Base-by-base conservation (phyloP, 2,113 vertebrate genomes). In the Pogona vitticeps region DNA sequence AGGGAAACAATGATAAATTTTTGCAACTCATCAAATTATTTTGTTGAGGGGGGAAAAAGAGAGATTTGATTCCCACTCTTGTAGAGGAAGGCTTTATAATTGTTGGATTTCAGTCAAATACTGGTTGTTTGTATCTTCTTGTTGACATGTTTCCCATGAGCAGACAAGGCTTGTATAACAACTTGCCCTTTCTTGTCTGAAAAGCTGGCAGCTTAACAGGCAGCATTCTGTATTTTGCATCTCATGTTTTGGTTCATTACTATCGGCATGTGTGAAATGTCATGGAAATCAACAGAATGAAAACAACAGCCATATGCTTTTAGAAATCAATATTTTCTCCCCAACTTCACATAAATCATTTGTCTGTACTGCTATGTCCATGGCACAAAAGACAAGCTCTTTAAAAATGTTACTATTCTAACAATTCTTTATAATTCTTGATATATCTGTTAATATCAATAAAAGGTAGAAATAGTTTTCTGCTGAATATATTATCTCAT, bases 121-220 rank as follows among this genome's bases (percentile, higher is more conserved):
- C 9, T 80, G 1, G 20, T 59, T 83, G 52, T 91, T 93, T 95
- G 90, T 83, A 92, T 89, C 92, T 76, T 93, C 84, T 59, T 75
- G 17, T 20, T 61, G 10, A 87, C 92, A 28, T 1, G 59, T 86
- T 76, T 93, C 86, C 85, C 88, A 85, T 80, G 85, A 93, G 91
- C 72, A 94, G 82, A 83, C 88, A 91, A 87, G 70, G 85, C 90
- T 93, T 86, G 88, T 83, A 78, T 26, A 90, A 76, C 75, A 87
- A 88, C 94, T 28, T 95, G 94, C 88, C 71, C 33, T 83, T 90
- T 95, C 95, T 94, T 95, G 94, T 95, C 93, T 90, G 65, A 89
- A 59, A 84, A 86, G 75, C 2, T 94, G 93, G 91, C 92, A 94
- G n/a, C 82, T 0, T 1, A 91, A 82, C 85, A 91, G 90, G 58